Base-by-base conservation (phyloP, 2,113 vertebrate genomes). In the Dipodomys stephensi region DNA sequence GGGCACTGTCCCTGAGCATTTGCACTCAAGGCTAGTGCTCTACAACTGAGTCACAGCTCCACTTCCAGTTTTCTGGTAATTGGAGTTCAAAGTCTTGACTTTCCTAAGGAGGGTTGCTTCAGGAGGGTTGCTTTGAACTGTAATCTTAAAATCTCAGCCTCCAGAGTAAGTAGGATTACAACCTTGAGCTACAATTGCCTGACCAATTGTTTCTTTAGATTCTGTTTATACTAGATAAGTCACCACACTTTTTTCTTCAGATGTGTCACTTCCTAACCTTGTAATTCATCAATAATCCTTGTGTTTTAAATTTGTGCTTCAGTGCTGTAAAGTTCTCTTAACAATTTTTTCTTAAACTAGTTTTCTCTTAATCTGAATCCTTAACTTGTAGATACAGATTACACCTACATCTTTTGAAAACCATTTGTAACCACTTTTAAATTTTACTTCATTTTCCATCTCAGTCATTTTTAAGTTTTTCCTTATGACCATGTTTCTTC, bases 301-400 rank as follows among this genome's bases (percentile, higher is more conserved):
- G 39, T 44, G 57, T 77, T 9, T 30, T 53, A 25, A 81, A 19
- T 83, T 57, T 57, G 9, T 39, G 10, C 46, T 46, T 87, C 22
- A 85, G 23, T 23, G n/a, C 8, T 44, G 6, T 83, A 78, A 71
- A 76, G 15, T 83, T 67, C 35, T 91, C 16, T 92, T 87, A 4
- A 20, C 39, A 87, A 57, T 92, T 87, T 35, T 84, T 83, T 78
- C 28, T 71, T 39, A 11, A 64, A 91, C 18, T 86, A 67, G 32
- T 72, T 84, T 92, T 49, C 64, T 3, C n/a, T 46, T 27, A 28
- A 35, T 83, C 49, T 44, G 30, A 72, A 91, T 92, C 77, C 32
- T 73, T 92, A 82, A 94, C 35, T 80, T 85, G 6, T 82, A 57
- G 53, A 57, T 13, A 57, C 49, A 87, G n/a, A 81, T 64, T 39